Conservation (phyloP, 2,113 vertebrate genomes). For the Grammomys surdaster region DNA sequence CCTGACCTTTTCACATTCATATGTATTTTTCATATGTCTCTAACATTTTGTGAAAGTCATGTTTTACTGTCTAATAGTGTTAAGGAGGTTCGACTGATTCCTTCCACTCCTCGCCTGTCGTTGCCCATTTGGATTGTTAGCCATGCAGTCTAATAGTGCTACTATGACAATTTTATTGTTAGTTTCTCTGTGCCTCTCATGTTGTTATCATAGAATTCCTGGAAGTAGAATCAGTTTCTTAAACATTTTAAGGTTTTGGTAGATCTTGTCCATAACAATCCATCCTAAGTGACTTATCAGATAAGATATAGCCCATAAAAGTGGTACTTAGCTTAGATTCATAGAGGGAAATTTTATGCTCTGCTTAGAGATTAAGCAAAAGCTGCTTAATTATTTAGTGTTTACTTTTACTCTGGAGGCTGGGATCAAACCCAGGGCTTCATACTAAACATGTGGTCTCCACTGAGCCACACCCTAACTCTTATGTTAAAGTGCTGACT, state of each 20-base stretch:
- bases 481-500: background rate
- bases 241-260: constrained; percentile 58
- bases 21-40: constrained; percentile 44
- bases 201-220: constrained; percentile 60
- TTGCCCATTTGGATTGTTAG: constrained; percentile 15
- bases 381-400: constrained; percentile 38
- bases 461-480: background rate
- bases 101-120: constrained; percentile 9
- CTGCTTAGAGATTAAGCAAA: constrained; percentile 35
- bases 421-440: background rate
- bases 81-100: constrained; percentile 23
- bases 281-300: constrained; percentile 25
- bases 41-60: constrained; percentile 35
- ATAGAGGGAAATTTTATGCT: background rate
- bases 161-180: constrained; percentile 35
- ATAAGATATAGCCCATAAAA: constrained; percentile 49
- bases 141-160: background rate
- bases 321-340: constrained; percentile 48
- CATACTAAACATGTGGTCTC: background rate
- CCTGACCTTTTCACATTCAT: constrained; percentile 54
- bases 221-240: constrained; percentile 56
- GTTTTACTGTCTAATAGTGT: constrained; percentile 10
- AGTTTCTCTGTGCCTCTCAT: constrained; percentile 38
- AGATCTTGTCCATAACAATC: background rate
- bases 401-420: background rate